Evolutionary conservation across 1,140 invertebrate genomes (phyloP).

Genomic region (Formica exsecta): DNA sequence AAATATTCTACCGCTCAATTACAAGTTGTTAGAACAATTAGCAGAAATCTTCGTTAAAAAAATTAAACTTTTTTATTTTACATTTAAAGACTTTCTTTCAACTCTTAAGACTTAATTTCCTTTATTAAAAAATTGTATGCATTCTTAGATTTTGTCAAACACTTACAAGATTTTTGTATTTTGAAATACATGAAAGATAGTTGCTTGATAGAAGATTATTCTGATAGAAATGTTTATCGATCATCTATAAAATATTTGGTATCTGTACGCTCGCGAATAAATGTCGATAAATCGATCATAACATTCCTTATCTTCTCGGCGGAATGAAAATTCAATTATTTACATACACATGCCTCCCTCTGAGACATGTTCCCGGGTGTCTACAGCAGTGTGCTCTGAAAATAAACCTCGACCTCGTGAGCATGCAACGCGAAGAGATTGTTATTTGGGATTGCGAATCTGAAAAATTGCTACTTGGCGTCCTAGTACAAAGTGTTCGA

Average conservation of each 20-base stretch:
- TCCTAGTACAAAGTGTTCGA: background rate
- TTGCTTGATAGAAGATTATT: background rate
- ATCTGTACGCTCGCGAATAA: constrained; percentile 1
- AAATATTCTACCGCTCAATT: background rate
- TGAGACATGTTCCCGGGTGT: constrained; percentile 16
- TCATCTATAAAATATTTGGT: constrained; percentile 35
- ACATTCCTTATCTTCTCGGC: background rate
- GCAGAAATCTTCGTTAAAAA: background rate
- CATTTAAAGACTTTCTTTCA: background rate
- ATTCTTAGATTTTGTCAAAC: background rate
- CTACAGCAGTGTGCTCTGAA: constrained; percentile 27
- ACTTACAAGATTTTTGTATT: background rate
- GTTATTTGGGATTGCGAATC: background rate
- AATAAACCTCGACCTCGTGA: constrained; percentile 49
- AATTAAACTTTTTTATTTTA: constrained; percentile 7
- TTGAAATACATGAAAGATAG: background rate
- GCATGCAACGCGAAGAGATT: constrained; percentile 22
- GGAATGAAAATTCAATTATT: constrained; percentile 44
- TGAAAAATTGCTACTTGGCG: constrained; percentile 2
- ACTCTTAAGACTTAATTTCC: too few species aligned
- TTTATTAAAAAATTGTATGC: background rate
- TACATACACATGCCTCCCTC: constrained; percentile 15
- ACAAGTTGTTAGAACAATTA: background rate
- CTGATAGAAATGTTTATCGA: background rate
- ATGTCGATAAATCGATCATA: constrained; percentile 39